Conservation (phyloP, 1,140 invertebrate species). For the Temnothorax longispinosus region DNA sequence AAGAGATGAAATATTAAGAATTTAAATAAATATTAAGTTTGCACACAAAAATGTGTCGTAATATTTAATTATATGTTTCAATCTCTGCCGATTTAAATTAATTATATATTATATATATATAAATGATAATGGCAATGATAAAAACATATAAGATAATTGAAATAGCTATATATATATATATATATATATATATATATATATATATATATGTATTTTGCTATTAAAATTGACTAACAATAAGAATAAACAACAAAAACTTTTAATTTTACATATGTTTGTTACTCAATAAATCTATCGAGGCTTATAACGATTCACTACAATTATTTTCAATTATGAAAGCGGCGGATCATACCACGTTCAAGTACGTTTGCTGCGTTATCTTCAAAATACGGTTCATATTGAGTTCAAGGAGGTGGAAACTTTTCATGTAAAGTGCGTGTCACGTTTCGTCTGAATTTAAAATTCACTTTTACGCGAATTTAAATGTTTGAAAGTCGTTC, state of each 20-base stretch:
- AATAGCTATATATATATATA: no score
- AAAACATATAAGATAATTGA: background rate
- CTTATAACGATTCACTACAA: conserved; percentile 11
- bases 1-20: no score
- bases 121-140: background rate
- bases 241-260: background rate
- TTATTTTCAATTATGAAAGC: conserved; percentile 12
- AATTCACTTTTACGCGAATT: conserved; percentile 15
- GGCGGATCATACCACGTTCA: conserved; percentile 25
- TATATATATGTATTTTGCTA: background rate
- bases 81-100: background rate
- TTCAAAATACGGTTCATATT: conserved; percentile 30
- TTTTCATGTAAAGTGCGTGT: conserved; percentile 39
- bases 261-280: background rate
- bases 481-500: conserved; percentile 6
- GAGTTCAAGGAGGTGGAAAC: conserved; percentile 74
- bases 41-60: background rate
- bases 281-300: background rate
- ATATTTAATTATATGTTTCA: background rate
- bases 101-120: no score
- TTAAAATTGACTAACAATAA: background rate
- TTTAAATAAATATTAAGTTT: background rate
- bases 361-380: conserved; percentile 52
- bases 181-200: no score
- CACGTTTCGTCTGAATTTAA: conserved; percentile 59